Percentiles rank a stretch among this genome's conserved stretches.
Evolutionary conservation across 2,888 invertebrate species (phyloP).

Genomic region (Ectemnius cavifrons): DNA sequence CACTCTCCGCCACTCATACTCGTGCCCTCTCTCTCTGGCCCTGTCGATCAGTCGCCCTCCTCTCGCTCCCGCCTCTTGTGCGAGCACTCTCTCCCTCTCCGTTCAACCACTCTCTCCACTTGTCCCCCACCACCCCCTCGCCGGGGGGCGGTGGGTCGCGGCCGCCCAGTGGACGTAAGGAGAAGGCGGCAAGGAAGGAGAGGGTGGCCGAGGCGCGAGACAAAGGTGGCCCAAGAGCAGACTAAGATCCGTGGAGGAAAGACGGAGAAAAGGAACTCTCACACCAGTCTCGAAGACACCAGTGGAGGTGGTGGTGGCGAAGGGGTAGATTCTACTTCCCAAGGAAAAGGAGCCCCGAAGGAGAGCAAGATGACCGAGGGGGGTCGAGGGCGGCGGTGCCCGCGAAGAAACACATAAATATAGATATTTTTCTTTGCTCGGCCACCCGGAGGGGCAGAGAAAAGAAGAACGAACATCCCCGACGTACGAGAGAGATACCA

Average conservation of each 20-base stretch:
- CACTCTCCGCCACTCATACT: neutral
- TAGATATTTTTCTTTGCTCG: conserved; percentile 72
- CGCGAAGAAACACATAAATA: conserved; percentile 76
- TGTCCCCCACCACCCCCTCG: conserved; percentile 32
- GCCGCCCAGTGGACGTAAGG: conserved; percentile 46
- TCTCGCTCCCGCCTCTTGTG: conserved; percentile 22
- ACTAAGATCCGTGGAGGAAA: conserved; percentile 30
- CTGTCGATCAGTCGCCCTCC: neutral
- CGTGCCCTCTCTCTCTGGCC: conserved; percentile 19
- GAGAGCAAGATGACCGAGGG: conserved; percentile 18
- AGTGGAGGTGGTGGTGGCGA: conserved; percentile 36
- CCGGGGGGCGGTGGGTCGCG: neutral
- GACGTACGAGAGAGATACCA: neutral
- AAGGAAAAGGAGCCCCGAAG: neutral
- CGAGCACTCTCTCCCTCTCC: conserved; percentile 28
- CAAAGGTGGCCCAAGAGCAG: conserved; percentile 4
- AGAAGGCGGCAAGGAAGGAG: conserved; percentile 41
- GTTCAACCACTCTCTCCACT: conserved; percentile 23
- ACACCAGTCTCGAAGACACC: conserved; percentile 14
- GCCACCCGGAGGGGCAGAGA: conserved; percentile 57
- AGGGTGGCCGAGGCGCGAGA: conserved; percentile 21
- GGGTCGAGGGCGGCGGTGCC: conserved; percentile 61
- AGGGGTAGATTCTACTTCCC: conserved; percentile 37
- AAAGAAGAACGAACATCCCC: conserved; percentile 14
- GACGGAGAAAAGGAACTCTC: conserved; percentile 33